phyloP scores from a whole-genome alignment of 2,797 vertebrate genomes.

The Vultur gryphus region DNA sequence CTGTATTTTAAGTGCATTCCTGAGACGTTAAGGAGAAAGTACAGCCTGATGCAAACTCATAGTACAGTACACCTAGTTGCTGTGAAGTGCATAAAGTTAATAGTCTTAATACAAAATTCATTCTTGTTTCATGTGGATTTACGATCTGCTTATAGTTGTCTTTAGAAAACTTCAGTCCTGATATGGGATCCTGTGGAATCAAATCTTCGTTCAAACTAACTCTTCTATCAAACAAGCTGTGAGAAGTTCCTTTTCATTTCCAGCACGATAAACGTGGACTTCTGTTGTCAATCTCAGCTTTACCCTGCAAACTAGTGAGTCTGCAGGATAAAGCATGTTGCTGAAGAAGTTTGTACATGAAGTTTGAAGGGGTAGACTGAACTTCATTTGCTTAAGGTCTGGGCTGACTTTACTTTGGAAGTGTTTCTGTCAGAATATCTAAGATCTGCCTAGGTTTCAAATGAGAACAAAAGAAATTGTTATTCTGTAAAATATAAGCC shows the following conservation, averaged over 20 bases:
- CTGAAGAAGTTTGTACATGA: slow-evolving; percentile 83
- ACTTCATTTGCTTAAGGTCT: slow-evolving; percentile 82
- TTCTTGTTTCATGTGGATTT: background rate
- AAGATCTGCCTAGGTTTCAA: slow-evolving; percentile 70
- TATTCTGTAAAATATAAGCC: background rate
- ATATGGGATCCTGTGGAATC: background rate
- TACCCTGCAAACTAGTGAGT: slow-evolving; percentile 80
- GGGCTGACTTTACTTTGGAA: slow-evolving; percentile 79
- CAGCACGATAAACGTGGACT: background rate
- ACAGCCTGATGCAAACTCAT: background rate
- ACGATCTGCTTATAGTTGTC: background rate
- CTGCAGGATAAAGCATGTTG: slow-evolving; percentile 77
- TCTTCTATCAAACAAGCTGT: background rate
- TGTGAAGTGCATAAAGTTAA: background rate
- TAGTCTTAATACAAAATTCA: background rate
- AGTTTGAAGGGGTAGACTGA: slow-evolving; percentile 75
- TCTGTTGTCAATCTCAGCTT: background rate
- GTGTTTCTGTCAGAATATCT: slow-evolving; percentile 67
- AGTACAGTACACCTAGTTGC: background rate
- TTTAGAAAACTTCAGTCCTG: background rate
- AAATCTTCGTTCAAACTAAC: background rate
- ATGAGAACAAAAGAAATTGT: background rate
- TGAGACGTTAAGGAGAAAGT: background rate
- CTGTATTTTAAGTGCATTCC: background rate
- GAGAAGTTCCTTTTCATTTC: background rate